Conservation (phyloP, 1,140 invertebrate genomes). For the Monochamus saltuarius region DNA sequence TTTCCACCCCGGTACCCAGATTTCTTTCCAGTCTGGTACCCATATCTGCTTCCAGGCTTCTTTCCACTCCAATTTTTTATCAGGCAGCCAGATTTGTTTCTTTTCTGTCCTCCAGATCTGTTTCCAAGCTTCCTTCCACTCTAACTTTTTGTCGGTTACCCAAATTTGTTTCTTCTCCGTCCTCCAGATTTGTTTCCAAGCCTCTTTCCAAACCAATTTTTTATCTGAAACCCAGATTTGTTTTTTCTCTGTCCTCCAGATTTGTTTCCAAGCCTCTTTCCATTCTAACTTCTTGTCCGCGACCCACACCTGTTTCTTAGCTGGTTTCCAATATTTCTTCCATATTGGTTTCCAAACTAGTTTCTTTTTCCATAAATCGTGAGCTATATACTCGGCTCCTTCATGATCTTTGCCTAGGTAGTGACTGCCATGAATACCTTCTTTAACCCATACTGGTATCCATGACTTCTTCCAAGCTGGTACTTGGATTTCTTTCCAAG, state of each 20-base stretch:
- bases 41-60: constrained; percentile 69
- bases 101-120: constrained; percentile 76
- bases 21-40: constrained; percentile 73
- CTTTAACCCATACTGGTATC: constrained; percentile 67
- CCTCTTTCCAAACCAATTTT: constrained; percentile 74
- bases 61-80: constrained; percentile 67
- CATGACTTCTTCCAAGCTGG: constrained; percentile 65
- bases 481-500: constrained; percentile 63
- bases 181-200: constrained; percentile 76
- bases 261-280: constrained; percentile 73
- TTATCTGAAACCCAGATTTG: constrained; percentile 76
- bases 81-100: constrained; percentile 72
- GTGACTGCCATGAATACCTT: constrained; percentile 70
- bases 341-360: constrained; percentile 72
- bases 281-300: constrained; percentile 74
- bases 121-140: constrained; percentile 74
- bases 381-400: constrained; percentile 69
- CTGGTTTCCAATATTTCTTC: constrained; percentile 72
- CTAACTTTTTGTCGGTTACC: constrained; percentile 73
- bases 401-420: constrained; percentile 72
- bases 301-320: constrained; percentile 76
- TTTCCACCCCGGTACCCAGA: constrained; percentile 72
- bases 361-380: constrained; percentile 77
- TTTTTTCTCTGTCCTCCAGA: constrained; percentile 75
- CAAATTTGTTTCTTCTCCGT: constrained; percentile 77